A percentile compares a stretch with the other conserved stretches of the same genome.
phyloP scores from a whole-genome alignment of 1,140 invertebrate species.

The Hetaerina americana region DNA sequence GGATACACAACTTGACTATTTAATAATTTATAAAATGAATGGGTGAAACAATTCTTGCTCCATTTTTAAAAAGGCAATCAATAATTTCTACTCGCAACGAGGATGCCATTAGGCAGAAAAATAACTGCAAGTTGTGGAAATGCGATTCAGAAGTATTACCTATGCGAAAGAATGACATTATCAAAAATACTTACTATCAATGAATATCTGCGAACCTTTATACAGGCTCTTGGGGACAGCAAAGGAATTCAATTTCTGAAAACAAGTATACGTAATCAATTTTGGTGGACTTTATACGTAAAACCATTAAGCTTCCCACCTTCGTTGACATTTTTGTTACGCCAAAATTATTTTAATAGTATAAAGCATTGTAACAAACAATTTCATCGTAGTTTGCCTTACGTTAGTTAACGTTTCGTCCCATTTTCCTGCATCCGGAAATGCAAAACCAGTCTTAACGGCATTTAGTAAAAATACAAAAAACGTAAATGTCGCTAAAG shows the following conservation, averaged over 20 bases:
- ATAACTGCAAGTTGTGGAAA: neutral
- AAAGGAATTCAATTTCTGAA: neutral
- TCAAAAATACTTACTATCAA: conserved; percentile 5
- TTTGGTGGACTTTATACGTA: neutral
- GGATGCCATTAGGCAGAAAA: neutral
- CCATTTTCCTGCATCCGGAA: neutral
- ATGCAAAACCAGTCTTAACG: neutral
- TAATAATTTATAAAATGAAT: neutral
- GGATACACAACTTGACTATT: too few relatives aligned
- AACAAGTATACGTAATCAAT: neutral
- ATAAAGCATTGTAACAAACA: neutral
- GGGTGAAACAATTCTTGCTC: neutral
- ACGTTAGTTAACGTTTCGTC: neutral
- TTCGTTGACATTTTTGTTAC: neutral
- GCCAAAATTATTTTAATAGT: neutral
- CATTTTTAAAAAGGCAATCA: too few relatives aligned
- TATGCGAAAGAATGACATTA: neutral
- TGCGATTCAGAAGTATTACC: neutral
- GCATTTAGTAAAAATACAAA: neutral
- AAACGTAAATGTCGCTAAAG: neutral
- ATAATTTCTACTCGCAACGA: neutral
- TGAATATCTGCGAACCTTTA: conserved; percentile 7
- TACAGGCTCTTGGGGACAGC: conserved; percentile 6
- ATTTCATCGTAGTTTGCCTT: too few relatives aligned
- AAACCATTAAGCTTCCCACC: neutral